Percentiles rank a stretch among this genome's conserved stretches.
Conservation (phyloP, 2,113 vertebrate genomes). For the Ariopsis seemanni region DNA sequence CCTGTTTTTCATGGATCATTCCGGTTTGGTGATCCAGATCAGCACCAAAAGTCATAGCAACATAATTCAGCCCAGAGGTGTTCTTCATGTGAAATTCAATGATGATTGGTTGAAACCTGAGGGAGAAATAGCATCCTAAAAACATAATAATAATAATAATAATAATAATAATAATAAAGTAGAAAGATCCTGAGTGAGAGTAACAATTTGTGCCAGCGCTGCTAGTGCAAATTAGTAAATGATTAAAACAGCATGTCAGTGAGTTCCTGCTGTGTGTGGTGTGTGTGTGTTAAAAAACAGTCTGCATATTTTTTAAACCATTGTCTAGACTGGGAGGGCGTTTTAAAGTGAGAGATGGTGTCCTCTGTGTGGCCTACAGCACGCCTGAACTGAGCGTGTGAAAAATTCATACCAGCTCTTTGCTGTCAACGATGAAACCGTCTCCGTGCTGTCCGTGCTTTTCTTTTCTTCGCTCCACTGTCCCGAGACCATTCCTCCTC, state of each 20-base stretch:
- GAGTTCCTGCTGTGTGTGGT: not conserved
- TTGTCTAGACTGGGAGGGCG: not conserved
- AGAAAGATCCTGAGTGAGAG: too few relatives aligned
- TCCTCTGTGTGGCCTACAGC: slow-evolving; percentile 3
- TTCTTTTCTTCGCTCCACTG: not conserved
- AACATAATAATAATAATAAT: too few relatives aligned
- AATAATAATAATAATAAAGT: too few relatives aligned
- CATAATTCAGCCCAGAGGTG: too few relatives aligned
- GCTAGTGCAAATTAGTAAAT: too few relatives aligned
- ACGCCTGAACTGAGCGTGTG: not conserved
- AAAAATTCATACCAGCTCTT: slow-evolving; percentile 2
- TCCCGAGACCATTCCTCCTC: not conserved
- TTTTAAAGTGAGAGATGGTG: not conserved
- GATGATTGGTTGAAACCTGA: too few relatives aligned
- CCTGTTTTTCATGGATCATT: too few relatives aligned
- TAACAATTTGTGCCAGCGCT: too few relatives aligned
- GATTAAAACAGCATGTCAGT: not conserved
- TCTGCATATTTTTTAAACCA: not conserved
- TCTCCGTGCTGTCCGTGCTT: not conserved
- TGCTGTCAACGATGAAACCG: not conserved
- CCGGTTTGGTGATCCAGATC: too few relatives aligned
- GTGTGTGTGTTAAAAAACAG: not conserved
- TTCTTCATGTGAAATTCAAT: too few relatives aligned
- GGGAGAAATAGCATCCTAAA: too few relatives aligned
- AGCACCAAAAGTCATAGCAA: too few relatives aligned